Conservation (phyloP, 2,888 invertebrate species). For the Caenorhabditis angaria region DNA sequence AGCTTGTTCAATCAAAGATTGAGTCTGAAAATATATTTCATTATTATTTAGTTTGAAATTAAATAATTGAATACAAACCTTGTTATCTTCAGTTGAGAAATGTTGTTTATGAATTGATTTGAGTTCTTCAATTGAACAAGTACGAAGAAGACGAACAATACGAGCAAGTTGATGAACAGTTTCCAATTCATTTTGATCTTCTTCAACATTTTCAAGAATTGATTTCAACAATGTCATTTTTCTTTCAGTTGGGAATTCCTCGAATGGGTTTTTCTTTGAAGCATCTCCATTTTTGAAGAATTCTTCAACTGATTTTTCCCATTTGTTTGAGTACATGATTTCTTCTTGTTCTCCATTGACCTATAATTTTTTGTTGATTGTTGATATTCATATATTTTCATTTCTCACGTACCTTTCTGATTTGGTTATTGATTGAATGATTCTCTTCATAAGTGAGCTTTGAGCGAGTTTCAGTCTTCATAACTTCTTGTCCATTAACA, state of each 20-base stretch:
- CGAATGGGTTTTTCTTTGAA: slow-evolving; percentile 9
- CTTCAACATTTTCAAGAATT: slow-evolving; percentile 18
- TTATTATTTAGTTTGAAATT: background rate
- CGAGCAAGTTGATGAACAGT: slow-evolving; percentile 44
- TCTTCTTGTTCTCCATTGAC: slow-evolving; percentile 38
- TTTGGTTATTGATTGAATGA: slow-evolving; percentile 25
- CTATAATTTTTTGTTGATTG: background rate
- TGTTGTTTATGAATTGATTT: slow-evolving; percentile 25
- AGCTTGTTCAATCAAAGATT: slow-evolving; percentile 50
- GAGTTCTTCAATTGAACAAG: slow-evolving; percentile 28
- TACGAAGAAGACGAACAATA: slow-evolving; percentile 53
- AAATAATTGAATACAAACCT: background rate
- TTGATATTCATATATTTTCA: background rate
- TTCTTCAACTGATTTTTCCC: slow-evolving; percentile 50
- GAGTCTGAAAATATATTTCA: slow-evolving; percentile 17
- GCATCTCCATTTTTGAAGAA: slow-evolving; percentile 59
- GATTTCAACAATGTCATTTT: slow-evolving; percentile 22
- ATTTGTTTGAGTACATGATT: slow-evolving; percentile 49
- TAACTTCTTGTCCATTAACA: slow-evolving; percentile 35
- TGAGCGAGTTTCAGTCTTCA: slow-evolving; percentile 40
- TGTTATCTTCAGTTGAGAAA: background rate
- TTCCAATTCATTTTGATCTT: slow-evolving; percentile 29
- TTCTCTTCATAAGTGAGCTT: slow-evolving; percentile 32
- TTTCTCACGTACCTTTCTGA: slow-evolving; percentile 27
- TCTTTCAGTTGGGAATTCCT: slow-evolving; percentile 19